Percentiles rank a stretch among this genome's conserved stretches.
These are phyloP conservation scores for Vanacampus margaritifer DNA, from an alignment of 2,113 vertebrate genomes.

Conservation along the genomic window DNA sequence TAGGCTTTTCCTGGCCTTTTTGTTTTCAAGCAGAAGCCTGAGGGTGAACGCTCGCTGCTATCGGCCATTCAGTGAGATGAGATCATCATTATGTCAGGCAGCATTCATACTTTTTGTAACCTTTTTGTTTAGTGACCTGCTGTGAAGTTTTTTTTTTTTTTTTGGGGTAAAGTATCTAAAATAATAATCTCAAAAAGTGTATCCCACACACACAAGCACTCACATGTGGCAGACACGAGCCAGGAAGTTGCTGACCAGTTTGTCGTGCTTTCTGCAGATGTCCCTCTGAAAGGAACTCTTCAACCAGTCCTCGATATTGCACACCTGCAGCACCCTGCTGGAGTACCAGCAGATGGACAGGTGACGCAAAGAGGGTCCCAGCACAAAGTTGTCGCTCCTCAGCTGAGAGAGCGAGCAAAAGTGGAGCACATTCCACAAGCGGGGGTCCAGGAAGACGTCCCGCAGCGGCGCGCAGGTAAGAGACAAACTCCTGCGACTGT, in stretches of 20 bases:
- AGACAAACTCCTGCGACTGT: constrained; percentile 79
- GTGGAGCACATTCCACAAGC: constrained; percentile 80
- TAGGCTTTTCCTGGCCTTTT: too few species aligned
- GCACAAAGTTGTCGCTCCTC: constrained; percentile 81
- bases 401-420: constrained; percentile 84
- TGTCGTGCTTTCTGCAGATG: constrained; percentile 83
- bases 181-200: constrained; percentile 3
- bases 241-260: constrained; percentile 81
- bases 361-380: constrained; percentile 80
- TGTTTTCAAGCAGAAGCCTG: too few species aligned
- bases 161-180: neutral
- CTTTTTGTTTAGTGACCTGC: neutral
- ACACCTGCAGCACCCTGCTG: constrained; percentile 83
- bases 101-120: neutral
- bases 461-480: constrained; percentile 77
- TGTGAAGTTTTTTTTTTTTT: neutral
- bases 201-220: constrained; percentile 53
- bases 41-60: too few species aligned
- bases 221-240: constrained; percentile 81
- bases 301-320: constrained; percentile 90
- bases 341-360: constrained; percentile 89
- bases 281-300: constrained; percentile 85
- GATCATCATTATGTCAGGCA: too few species aligned
- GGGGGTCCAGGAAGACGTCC: constrained; percentile 81
- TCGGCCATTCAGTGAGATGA: too few species aligned